Conservation (phyloP, 2,888 invertebrate species). For the Drosophila acutilabella region DNA sequence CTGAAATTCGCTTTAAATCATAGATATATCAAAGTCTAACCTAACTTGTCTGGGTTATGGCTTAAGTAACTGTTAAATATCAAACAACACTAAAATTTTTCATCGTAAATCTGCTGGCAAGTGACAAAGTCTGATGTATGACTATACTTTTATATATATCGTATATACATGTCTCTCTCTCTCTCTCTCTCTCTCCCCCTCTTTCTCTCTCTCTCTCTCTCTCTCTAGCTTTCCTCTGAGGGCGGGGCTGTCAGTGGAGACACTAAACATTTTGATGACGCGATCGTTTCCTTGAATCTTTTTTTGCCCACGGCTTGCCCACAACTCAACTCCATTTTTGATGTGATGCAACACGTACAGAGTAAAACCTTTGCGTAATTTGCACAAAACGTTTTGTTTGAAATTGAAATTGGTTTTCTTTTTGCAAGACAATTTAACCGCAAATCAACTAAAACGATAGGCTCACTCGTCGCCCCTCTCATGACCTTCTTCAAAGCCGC, state of each 20-base stretch:
- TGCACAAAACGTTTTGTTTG: constrained; percentile 78
- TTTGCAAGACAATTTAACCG: constrained; percentile 73
- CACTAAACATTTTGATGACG: constrained; percentile 55
- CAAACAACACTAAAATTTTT: constrained; percentile 7
- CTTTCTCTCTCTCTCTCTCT: background rate
- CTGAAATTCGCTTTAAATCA: too few species aligned
- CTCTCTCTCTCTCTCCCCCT: background rate
- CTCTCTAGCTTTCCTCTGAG: too few species aligned
- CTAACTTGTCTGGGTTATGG: constrained; percentile 16
- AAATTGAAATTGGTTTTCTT: constrained; percentile 83
- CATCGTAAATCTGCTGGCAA: constrained; percentile 21
- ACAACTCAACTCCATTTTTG: constrained; percentile 34
- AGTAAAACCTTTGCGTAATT: constrained; percentile 76
- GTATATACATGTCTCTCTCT: background rate
- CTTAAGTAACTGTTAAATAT: constrained; percentile 34
- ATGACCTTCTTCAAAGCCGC: too few species aligned
- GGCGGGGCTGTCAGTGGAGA: constrained; percentile 44
- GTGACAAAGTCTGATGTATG: constrained; percentile 63
- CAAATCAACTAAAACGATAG: constrained; percentile 76
- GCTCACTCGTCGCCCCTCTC: constrained; percentile 33
- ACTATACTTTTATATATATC: constrained; percentile 28
- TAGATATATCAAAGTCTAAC: background rate
- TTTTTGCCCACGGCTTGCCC: constrained; percentile 11
- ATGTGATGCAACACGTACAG: constrained; percentile 74
- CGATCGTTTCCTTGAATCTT: constrained; percentile 68